phyloP scores from a whole-genome alignment of 2,797 vertebrate species.

The Steatocranus sp. region DNA sequence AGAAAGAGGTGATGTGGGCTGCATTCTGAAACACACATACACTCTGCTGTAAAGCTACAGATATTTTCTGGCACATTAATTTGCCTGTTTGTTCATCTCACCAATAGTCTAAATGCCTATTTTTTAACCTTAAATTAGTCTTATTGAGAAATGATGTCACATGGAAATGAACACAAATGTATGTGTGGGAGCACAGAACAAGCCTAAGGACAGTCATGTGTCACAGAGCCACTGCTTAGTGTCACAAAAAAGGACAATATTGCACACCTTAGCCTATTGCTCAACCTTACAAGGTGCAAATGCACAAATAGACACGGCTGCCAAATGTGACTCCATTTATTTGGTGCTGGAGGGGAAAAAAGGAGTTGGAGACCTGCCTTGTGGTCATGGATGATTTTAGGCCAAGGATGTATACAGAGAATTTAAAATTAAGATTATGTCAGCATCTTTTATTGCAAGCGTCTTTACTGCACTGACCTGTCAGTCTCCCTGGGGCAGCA shows the following conservation, averaged over 20 bases:
- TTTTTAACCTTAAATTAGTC: neutral
- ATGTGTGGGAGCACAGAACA: neutral
- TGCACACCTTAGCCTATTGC: neutral
- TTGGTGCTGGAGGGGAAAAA: neutral
- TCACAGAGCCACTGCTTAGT: conserved; percentile 9
- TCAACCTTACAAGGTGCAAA: neutral
- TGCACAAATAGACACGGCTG: neutral
- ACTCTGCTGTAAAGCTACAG: neutral
- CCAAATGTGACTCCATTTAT: neutral
- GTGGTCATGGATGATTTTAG: neutral
- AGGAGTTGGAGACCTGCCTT: neutral
- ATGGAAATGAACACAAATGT: neutral
- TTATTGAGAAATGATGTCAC: neutral
- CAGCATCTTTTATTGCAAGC: neutral
- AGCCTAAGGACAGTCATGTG: conserved; percentile 22
- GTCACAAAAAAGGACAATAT: conserved; percentile 1
- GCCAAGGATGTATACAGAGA: neutral
- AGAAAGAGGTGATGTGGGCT: neutral
- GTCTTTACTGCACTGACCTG: neutral
- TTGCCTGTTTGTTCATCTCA: neutral
- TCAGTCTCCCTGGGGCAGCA: neutral
- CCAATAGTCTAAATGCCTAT: neutral
- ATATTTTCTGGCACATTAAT: neutral
- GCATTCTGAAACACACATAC: neutral
- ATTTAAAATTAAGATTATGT: neutral